phyloP scores from a whole-genome alignment of 1,140 invertebrate genomes.

The Trialeurodes vaporariorum region DNA sequence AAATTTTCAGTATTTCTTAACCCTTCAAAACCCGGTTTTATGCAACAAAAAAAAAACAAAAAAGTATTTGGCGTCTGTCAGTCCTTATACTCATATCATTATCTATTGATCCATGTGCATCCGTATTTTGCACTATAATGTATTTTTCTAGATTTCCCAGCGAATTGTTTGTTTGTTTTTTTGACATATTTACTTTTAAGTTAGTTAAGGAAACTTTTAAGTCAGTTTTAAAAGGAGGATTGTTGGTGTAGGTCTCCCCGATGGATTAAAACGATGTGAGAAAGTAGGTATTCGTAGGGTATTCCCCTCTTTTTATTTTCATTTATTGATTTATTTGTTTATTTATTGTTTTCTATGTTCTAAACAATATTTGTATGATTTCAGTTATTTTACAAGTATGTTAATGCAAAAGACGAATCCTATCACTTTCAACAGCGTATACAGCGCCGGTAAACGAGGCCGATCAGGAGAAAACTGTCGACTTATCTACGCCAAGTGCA shows the following conservation, averaged over 20 bases:
- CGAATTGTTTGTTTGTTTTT: too few relatives aligned
- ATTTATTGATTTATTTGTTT: neutral
- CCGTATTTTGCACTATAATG: too few relatives aligned
- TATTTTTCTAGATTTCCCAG: too few relatives aligned
- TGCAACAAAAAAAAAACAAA: too few relatives aligned
- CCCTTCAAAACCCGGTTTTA: too few relatives aligned
- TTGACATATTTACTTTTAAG: too few relatives aligned
- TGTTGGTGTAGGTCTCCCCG: neutral
- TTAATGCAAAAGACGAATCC: conserved; percentile 60
- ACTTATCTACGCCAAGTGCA: conserved; percentile 47
- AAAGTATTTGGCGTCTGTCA: too few relatives aligned
- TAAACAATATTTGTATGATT: conserved; percentile 20
- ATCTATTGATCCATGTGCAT: too few relatives aligned
- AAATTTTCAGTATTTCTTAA: too few relatives aligned
- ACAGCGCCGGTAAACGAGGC: conserved; percentile 61
- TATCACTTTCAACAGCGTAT: conserved; percentile 62
- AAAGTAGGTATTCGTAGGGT: neutral
- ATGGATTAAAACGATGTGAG: neutral
- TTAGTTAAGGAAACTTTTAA: conserved; percentile 1
- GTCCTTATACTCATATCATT: too few relatives aligned
- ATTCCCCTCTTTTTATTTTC: neutral
- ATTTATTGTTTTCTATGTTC: neutral
- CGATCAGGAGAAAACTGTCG: conserved; percentile 71
- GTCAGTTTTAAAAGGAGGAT: neutral
- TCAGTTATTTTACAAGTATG: conserved; percentile 73